A percentile compares a stretch with the other conserved stretches of the same genome.
Conservation (phyloP, 2,797 vertebrate genomes). For the Pantherophis vulpinus region DNA sequence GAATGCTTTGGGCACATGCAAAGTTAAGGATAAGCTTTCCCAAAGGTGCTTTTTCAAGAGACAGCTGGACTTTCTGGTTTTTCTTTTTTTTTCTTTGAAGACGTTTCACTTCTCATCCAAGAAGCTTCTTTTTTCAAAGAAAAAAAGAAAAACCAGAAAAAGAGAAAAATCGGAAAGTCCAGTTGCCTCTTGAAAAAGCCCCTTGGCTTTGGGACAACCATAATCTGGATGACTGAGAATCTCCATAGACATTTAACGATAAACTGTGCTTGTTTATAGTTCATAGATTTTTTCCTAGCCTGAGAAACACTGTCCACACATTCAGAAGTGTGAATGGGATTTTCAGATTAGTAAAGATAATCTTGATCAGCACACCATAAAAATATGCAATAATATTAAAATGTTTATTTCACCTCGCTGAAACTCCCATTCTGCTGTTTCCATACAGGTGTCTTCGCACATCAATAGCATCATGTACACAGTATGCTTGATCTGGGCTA, state of each 20-base stretch:
- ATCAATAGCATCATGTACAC: slow-evolving; percentile 66
- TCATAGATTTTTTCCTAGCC: not conserved
- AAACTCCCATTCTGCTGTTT: not conserved
- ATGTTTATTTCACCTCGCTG: not conserved
- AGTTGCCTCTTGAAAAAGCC: not conserved
- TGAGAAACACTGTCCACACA: not conserved
- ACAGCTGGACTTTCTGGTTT: not conserved
- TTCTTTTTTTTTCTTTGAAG: not conserved
- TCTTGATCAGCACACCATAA: not conserved
- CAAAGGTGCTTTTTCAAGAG: not conserved
- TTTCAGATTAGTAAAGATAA: not conserved
- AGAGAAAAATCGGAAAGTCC: not conserved
- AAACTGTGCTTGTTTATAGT: too few relatives aligned
- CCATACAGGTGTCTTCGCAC: slow-evolving; percentile 61
- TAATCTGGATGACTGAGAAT: not conserved
- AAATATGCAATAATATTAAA: not conserved
- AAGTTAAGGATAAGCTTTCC: not conserved
- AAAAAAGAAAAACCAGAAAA: too few relatives aligned
- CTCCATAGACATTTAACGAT: not conserved
- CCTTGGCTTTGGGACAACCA: not conserved
- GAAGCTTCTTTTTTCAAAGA: too few relatives aligned
- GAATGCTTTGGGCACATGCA: not conserved
- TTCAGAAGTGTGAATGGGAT: not conserved
- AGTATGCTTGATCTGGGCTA: slow-evolving; percentile 67
- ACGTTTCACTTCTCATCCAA: not conserved